phyloP scores from a whole-genome alignment of 2,113 vertebrate genomes.

The Lasiurus cinereus region DNA sequence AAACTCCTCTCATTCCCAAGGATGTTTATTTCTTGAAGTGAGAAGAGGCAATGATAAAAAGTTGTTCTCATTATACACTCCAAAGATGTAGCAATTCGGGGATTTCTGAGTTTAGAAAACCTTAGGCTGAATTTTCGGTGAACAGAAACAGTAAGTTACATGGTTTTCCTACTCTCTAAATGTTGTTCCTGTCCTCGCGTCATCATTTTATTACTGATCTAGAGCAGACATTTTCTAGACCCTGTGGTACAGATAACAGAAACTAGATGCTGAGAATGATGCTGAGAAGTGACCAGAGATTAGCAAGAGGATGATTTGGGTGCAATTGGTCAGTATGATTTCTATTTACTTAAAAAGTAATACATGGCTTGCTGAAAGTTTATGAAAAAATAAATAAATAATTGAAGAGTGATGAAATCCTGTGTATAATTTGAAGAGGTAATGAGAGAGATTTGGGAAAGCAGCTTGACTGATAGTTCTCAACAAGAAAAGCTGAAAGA shows the following conservation, averaged over 20 bases:
- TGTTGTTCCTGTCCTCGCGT: not conserved
- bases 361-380: conserved; percentile 26
- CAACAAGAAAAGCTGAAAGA: conserved; percentile 78
- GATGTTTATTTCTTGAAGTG: conserved; percentile 22
- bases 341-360: conserved; percentile 60
- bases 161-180: not conserved
- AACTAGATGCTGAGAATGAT: conserved; percentile 64
- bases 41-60: conserved; percentile 9
- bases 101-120: conserved; percentile 15
- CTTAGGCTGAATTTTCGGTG: conserved; percentile 10
- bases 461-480: conserved; percentile 61
- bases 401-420: conserved; percentile 63
- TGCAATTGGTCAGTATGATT: conserved; percentile 26
- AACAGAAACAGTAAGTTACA: not conserved
- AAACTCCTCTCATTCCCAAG: not conserved
- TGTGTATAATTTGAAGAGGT: not conserved
- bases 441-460: conserved; percentile 71
- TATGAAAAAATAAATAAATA: conserved; percentile 66
- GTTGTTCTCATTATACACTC: not conserved
- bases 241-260: conserved; percentile 63
- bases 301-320: conserved; percentile 28
- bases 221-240: conserved; percentile 78
- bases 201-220: not conserved
- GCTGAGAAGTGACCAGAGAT: conserved; percentile 43
- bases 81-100: not conserved